These are phyloP conservation scores for Drosophila robusta DNA, from an alignment of 2,888 invertebrate genomes.

Conservation along the genomic window DNA sequence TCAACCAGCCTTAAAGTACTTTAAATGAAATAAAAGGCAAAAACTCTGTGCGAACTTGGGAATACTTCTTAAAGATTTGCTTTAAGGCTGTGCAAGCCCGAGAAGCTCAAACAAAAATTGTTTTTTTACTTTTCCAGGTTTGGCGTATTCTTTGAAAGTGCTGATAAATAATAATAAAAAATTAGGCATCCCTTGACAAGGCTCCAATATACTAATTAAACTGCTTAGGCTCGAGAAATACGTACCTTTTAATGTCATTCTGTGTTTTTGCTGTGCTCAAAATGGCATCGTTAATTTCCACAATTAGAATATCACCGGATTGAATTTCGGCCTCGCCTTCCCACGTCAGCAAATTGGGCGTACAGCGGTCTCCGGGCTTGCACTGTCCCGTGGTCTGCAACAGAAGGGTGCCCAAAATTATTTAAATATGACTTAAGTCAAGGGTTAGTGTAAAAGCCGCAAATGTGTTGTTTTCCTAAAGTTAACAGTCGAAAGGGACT, in stretches of 20 bases:
- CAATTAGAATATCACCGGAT: constrained; percentile 90
- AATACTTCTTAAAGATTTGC: constrained; percentile 3
- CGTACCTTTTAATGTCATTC: constrained; percentile 75
- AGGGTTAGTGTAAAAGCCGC: constrained; percentile 30
- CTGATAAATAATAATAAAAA: too few relatives aligned
- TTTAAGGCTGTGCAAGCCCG: constrained; percentile 5
- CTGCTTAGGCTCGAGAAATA: too few relatives aligned
- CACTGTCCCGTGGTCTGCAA: constrained; percentile 84
- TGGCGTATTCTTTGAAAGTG: too few relatives aligned
- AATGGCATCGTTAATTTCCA: constrained; percentile 89
- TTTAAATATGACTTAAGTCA: constrained; percentile 39
- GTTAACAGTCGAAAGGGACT: constrained; percentile 50
- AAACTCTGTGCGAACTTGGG: constrained; percentile 12
- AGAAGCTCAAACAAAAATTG: too few relatives aligned
- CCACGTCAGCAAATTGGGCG: constrained; percentile 88
- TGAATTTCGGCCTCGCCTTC: constrained; percentile 89
- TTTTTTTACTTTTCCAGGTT: too few relatives aligned
- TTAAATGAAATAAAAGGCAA: constrained; percentile 57
- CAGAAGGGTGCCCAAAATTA: constrained; percentile 33
- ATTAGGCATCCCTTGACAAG: too few relatives aligned
- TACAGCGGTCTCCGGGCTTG: constrained; percentile 85
- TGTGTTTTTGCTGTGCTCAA: constrained; percentile 83
- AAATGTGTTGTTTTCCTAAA: constrained; percentile 46
- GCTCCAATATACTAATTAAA: too few relatives aligned
- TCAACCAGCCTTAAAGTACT: constrained; percentile 62